Base-by-base conservation (phyloP, 92 coral and sea anemone species). In the Epizoanthus rinbou region DNA sequence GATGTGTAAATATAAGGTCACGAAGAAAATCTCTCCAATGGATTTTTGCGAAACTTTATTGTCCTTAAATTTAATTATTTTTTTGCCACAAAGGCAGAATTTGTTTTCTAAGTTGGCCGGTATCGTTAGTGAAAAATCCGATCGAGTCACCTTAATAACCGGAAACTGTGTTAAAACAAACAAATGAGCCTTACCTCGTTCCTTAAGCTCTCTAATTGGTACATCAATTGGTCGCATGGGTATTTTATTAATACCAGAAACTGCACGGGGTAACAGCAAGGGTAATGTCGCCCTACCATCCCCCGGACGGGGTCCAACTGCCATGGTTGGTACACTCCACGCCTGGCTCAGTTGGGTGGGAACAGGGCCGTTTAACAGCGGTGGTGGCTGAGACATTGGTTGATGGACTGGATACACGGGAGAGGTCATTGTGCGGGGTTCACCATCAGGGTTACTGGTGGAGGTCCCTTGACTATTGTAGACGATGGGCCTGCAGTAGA, bases 161-260 rank as follows among this genome's bases (percentile, higher is more conserved):
- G 7, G 0, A 33, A 66, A 1, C 16, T 50, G 14, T 13, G 15
- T 13, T 13, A 11, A 50, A 50, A 50, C 15, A 50, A 50, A 50
- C 15, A 50, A 50, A 50, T 3, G 6, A 6, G 18, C 25, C 82
- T 78, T 39, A 78, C 82, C 82, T 78, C 82, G 66, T 59, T 78
- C 82, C 47, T 78, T 78, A 9, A 78, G 82, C 28, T 78, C 72
- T 23, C 66, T 78, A 37, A 78, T 63, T 4, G 82, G 82, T 47
- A 62, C 82, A 39, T 78, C 82, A 11, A 78, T 78, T 14, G 82
- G 71, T 37, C 82, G 82, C 82, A 78, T 78, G 0, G 82, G 82
- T 41, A 78, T 78, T 8, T 78, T 78, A 17, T 78, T 78, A n/a
- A 78, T 78, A 78, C 56, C 82, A 11, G 72, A 72, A 62, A 78